phyloP scores from a whole-genome alignment of 1,140 invertebrate genomes.

The Aphelinus atriplicis region DNA sequence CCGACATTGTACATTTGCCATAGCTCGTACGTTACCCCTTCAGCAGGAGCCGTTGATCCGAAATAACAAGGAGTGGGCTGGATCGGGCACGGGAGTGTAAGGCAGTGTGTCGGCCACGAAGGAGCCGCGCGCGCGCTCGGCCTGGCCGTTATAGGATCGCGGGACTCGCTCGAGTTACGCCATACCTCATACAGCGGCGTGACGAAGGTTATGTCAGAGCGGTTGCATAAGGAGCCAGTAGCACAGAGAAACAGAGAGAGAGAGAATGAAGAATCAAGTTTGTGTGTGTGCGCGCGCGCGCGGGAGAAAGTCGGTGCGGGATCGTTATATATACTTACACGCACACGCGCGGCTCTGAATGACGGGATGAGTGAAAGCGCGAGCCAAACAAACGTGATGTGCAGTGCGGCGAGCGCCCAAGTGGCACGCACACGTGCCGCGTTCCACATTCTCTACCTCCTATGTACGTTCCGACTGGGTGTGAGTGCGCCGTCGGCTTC shows the following conservation, averaged over 20 bases:
- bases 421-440: too few species aligned
- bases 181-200: slow-evolving; percentile 42
- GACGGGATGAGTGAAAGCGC: neutral
- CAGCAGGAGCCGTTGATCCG: too few species aligned
- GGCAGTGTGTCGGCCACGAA: too few species aligned
- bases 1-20: too few species aligned
- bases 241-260: neutral
- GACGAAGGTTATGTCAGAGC: slow-evolving; percentile 67
- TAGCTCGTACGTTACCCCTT: too few species aligned
- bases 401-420: too few species aligned
- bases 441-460: too few species aligned
- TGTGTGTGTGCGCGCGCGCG: slow-evolving; percentile 1
- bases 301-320: slow-evolving; percentile 37
- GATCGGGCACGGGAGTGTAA: too few species aligned
- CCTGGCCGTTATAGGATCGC: neutral
- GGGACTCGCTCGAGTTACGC: slow-evolving; percentile 57
- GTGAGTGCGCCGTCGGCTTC: too few species aligned
- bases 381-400: too few species aligned
- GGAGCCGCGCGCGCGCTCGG: neutral
- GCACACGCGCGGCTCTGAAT: neutral
- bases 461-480: too few species aligned
- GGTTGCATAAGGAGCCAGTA: slow-evolving; percentile 55
- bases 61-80: too few species aligned
- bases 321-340: neutral
- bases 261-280: neutral